phyloP scores from a whole-genome alignment of 2,888 invertebrate species.

The Leucania comma region DNA sequence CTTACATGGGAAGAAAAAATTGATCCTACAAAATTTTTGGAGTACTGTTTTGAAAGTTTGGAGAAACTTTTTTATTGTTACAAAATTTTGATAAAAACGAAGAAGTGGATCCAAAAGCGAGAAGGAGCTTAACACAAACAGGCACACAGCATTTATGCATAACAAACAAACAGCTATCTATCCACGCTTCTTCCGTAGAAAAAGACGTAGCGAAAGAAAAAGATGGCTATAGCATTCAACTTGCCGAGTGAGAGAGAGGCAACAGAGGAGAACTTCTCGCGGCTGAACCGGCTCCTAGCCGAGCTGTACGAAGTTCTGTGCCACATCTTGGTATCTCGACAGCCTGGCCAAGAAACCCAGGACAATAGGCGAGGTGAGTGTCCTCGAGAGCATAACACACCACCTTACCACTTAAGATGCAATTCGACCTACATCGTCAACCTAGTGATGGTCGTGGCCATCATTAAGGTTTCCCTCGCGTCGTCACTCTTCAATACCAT shows the following conservation, averaged over 20 bases:
- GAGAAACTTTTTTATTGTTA: slow-evolving; percentile 30
- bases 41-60: slow-evolving; percentile 41
- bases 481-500: slow-evolving; percentile 90
- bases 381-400: slow-evolving; percentile 87
- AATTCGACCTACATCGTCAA: slow-evolving; percentile 91
- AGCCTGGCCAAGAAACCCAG: slow-evolving; percentile 87
- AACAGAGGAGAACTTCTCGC: slow-evolving; percentile 90
- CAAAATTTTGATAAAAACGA: slow-evolving; percentile 44
- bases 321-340: slow-evolving; percentile 89
- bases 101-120: slow-evolving; percentile 64
- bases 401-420: slow-evolving; percentile 91
- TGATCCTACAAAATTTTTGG: slow-evolving; percentile 26
- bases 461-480: slow-evolving; percentile 88
- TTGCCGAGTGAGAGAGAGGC: slow-evolving; percentile 90
- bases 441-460: slow-evolving; percentile 89
- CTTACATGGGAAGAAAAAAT: slow-evolving; percentile 10
- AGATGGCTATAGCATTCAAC: slow-evolving; percentile 91
- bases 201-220: slow-evolving; percentile 78
- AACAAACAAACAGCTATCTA: slow-evolving; percentile 85
- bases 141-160: slow-evolving; percentile 86
- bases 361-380: slow-evolving; percentile 90
- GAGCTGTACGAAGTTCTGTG: slow-evolving; percentile 90
- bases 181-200: slow-evolving; percentile 88
- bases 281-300: slow-evolving; percentile 90
- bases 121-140: slow-evolving; percentile 71